Evolutionary conservation across 2,888 invertebrate species (phyloP), one percentile per base, ranked within the genome.

Genomic region (Priapulus caudatus): DNA sequence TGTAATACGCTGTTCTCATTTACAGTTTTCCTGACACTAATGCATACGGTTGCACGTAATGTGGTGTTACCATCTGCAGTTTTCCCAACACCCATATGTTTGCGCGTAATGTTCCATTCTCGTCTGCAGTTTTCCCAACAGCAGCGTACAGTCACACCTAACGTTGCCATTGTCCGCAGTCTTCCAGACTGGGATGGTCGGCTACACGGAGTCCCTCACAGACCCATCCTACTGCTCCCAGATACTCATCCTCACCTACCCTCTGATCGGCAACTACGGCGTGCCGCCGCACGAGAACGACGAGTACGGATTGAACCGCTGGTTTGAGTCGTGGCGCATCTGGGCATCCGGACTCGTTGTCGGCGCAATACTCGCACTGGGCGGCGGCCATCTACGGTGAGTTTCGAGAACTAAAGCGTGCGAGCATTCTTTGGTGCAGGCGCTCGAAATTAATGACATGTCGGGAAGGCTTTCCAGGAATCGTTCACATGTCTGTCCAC

Each of bases 171-270:
- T 84, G 80, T 90, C 92, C 66, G 97, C 97, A 90, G 90, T 91
- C 22, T 93, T 95, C 70, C 92, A 93, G 78, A 95, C 93, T 59
- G 98, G 98, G 51, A 97, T 99, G 95, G 97, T 98, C 15, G 98
- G 98, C 4, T 99, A 99, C 72, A 84, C 90, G 0, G 98, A 99
- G 74, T 93, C 98, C 0, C 75, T 99, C 66, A 97, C 97, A 2
- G 98, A 99, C 74, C 98, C 98, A 2, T 97, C 95, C 0, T 99
- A 99, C 71, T 85, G 85, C 61, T 80, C 83, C 1, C 98, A 99
- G 75, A 81, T 99, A 60, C 75, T 99, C 54, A 86, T 95, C 1
- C 78, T 99, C 19, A 99, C 98, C 0, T 99, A 97, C 72, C 98
- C 98, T 0, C 73, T 99, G 21, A 81, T 98, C 60, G 98, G 98